phyloP scores from a whole-genome alignment of 2,797 vertebrate species.

The Myripristis murdjan region DNA sequence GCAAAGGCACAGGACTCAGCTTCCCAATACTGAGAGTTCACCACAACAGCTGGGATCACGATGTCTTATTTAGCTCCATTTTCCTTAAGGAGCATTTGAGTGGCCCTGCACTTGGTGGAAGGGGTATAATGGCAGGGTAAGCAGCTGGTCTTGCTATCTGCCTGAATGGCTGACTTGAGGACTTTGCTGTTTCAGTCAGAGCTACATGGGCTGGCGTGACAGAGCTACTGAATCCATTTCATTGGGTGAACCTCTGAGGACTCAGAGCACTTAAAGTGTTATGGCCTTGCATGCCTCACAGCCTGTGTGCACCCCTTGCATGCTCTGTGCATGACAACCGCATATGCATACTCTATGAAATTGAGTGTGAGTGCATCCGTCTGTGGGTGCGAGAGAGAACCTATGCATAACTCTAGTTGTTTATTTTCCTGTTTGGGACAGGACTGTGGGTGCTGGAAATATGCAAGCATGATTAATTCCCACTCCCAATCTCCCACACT shows the following conservation, averaged over 20 bases:
- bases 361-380: conserved; percentile 9
- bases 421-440: conserved; percentile 50
- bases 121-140: conserved; percentile 52
- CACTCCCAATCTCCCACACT: conserved; percentile 65
- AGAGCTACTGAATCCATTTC: conserved; percentile 66
- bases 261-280: conserved; percentile 60
- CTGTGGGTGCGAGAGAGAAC: conserved; percentile 28
- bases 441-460: conserved; percentile 67
- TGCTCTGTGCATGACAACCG: conserved; percentile 9
- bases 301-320: conserved; percentile 27
- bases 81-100: conserved; percentile 57
- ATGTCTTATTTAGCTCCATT: conserved; percentile 46
- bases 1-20: conserved; percentile 4
- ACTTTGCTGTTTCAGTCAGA: conserved; percentile 45
- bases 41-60: conserved; percentile 45
- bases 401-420: conserved; percentile 37
- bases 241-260: conserved; percentile 58
- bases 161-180: conserved; percentile 61
- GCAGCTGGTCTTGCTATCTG: conserved; percentile 50
- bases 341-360: conserved; percentile 22
- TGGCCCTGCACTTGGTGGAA: conserved; percentile 45
- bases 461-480: conserved; percentile 66
- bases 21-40: conserved; percentile 14
- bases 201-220: conserved; percentile 49
- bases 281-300: conserved; percentile 40